These are phyloP conservation scores for Solea solea DNA, from an alignment of 2,113 vertebrate genomes.

Conservation along the genomic window DNA sequence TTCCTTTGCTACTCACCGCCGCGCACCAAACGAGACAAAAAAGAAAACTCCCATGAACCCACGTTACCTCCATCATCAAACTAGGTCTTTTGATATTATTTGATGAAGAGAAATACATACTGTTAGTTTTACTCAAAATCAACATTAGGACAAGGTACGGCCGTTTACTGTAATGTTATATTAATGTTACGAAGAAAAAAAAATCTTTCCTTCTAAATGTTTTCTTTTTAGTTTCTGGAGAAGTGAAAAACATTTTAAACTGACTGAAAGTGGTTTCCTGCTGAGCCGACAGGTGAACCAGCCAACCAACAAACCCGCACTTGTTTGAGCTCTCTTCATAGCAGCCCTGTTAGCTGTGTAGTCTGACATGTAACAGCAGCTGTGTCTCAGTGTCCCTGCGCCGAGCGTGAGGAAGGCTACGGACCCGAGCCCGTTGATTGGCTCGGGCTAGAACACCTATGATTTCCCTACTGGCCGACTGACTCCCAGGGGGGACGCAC, in stretches of 20 bases:
- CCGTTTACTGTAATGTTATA: too few species aligned
- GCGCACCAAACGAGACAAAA: too few species aligned
- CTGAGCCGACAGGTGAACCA: conserved; percentile 32
- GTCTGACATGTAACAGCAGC: conserved; percentile 46
- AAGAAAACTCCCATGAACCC: too few species aligned
- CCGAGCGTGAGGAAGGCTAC: conserved; percentile 46
- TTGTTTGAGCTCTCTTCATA: conserved; percentile 33
- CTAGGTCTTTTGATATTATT: too few species aligned
- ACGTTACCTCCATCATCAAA: too few species aligned
- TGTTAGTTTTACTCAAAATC: too few species aligned
- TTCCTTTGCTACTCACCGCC: too few species aligned
- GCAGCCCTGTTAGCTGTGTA: conserved; percentile 31
- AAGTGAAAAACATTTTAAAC: neutral
- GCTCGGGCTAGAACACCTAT: conserved; percentile 43
- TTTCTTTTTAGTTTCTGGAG: neutral
- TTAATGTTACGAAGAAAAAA: too few species aligned
- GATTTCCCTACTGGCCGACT: conserved; percentile 65
- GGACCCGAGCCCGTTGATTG: conserved; percentile 51
- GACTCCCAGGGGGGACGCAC: conserved; percentile 58
- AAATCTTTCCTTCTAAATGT: too few species aligned
- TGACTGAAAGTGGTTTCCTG: conserved; percentile 33
- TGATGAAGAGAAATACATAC: too few species aligned
- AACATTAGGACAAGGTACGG: too few species aligned
- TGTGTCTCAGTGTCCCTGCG: conserved; percentile 56
- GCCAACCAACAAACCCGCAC: conserved; percentile 26